Evolutionary conservation across 2,888 invertebrate species (phyloP).

Genomic region (Sipha maydis): DNA sequence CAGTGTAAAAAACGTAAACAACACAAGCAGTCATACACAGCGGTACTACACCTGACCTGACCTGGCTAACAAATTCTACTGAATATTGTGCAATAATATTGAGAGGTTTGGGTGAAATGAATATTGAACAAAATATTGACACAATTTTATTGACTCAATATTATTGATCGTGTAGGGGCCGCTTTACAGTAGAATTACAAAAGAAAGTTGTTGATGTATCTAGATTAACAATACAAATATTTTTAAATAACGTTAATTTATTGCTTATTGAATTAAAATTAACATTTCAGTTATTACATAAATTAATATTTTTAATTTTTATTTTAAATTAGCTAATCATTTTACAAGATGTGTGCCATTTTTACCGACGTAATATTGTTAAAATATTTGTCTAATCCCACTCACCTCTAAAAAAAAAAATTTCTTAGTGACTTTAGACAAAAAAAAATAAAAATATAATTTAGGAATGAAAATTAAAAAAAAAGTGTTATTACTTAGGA

Average conservation of each 20-base stretch:
- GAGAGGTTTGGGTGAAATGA: too few species aligned
- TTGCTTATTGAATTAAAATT: constrained; percentile 61
- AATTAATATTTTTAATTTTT: constrained; percentile 53
- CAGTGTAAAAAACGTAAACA: too few species aligned
- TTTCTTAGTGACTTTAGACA: constrained; percentile 51
- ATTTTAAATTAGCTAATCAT: constrained; percentile 60
- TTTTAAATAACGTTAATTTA: constrained; percentile 58
- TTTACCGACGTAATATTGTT: constrained; percentile 51
- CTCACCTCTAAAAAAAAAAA: constrained; percentile 59
- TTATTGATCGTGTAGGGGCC: too few species aligned
- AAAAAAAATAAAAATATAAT: constrained; percentile 49
- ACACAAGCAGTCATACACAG: too few species aligned
- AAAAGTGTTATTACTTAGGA: constrained; percentile 59
- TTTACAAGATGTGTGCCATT: constrained; percentile 55
- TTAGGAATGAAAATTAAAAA: constrained; percentile 59
- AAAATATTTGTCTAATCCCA: constrained; percentile 59
- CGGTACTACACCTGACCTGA: too few species aligned
- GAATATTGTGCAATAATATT: too few species aligned
- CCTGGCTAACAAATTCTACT: too few species aligned
- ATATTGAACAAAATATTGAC: too few species aligned
- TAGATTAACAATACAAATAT: constrained; percentile 21
- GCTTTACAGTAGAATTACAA: too few species aligned
- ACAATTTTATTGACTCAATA: too few species aligned
- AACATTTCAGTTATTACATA: constrained; percentile 60
- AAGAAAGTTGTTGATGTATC: too few species aligned